These are phyloP conservation scores for Bujurquina vittata DNA, from an alignment of 2,113 vertebrate species.

Conservation along the genomic window DNA sequence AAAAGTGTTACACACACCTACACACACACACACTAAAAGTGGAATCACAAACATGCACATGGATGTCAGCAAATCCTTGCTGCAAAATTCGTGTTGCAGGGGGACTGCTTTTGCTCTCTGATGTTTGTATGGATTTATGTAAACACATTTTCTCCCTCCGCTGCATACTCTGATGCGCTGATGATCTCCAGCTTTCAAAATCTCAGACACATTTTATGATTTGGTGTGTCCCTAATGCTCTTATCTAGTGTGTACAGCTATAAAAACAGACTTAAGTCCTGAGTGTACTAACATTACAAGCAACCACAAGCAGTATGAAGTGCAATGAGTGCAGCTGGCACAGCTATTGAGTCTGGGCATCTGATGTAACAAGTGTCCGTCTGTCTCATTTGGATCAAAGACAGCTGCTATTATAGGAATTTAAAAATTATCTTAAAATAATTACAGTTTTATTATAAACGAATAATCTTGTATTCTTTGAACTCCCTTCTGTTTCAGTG, in stretches of 20 bases:
- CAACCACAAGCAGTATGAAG: not conserved
- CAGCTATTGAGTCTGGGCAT: not conserved
- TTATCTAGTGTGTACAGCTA: slow-evolving; percentile 33
- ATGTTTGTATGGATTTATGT: slow-evolving; percentile 6
- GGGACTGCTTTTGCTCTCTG: slow-evolving; percentile 40
- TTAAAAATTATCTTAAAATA: not conserved
- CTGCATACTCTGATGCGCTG: not conserved
- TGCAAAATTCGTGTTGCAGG: slow-evolving; percentile 45
- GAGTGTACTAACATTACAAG: slow-evolving; percentile 1
- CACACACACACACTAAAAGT: not conserved
- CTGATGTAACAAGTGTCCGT: slow-evolving; percentile 12
- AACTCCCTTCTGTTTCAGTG: slow-evolving; percentile 74
- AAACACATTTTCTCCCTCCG: not conserved
- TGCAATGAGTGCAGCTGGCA: slow-evolving; percentile 14
- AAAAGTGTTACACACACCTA: not conserved
- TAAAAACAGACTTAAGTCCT: slow-evolving; percentile 29
- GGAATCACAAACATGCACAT: slow-evolving; percentile 1
- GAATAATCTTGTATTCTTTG: not conserved
- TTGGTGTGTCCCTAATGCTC: slow-evolving; percentile 42
- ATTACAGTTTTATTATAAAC: not conserved
- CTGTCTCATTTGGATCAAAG: slow-evolving; percentile 22
- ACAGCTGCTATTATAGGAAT: not conserved
- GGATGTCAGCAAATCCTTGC: slow-evolving; percentile 63
- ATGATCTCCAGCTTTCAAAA: slow-evolving; percentile 8
- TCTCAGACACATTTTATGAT: slow-evolving; percentile 12